phyloP scores from a whole-genome alignment of 2,797 vertebrate genomes.

The Anabas testudineus region DNA sequence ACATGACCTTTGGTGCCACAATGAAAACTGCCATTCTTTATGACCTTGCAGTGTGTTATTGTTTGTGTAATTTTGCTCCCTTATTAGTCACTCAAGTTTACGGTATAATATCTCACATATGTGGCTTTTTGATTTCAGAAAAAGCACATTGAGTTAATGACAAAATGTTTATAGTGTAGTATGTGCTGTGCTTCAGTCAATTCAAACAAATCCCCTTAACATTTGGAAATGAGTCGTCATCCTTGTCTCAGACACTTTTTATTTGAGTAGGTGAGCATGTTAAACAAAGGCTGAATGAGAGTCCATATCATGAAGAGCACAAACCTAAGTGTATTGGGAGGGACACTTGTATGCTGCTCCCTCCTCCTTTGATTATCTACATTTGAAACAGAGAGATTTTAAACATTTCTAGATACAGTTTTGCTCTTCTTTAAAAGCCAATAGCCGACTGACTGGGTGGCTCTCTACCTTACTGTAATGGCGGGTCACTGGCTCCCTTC shows the following conservation, averaged over 20 bases:
- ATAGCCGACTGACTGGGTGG: conserved; percentile 77
- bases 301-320: conserved; percentile 44
- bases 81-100: conserved; percentile 54
- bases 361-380: conserved; percentile 59
- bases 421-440: conserved; percentile 67
- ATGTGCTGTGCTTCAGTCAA: background rate
- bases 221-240: conserved; percentile 8
- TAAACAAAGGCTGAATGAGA: conserved; percentile 21
- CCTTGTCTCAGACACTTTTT: conserved; percentile 9
- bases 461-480: conserved; percentile 84
- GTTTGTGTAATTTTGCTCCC: conserved; percentile 71
- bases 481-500: conserved; percentile 85
- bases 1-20: conserved; percentile 84
- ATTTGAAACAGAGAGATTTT: conserved; percentile 75
- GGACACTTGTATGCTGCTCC: conserved; percentile 49
- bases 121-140: conserved; percentile 14
- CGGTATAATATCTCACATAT: background rate
- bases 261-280: conserved; percentile 26
- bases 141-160: background rate
- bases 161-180: background rate
- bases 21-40: conserved; percentile 79
- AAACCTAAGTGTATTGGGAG: conserved; percentile 49
- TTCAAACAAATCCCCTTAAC: background rate
- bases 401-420: conserved; percentile 67
- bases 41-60: conserved; percentile 78